A percentile compares a stretch with the other conserved stretches of the same genome.
These are phyloP conservation scores for Eulithis prunata DNA, from an alignment of 2,888 invertebrate genomes.

Conservation along the genomic window DNA sequence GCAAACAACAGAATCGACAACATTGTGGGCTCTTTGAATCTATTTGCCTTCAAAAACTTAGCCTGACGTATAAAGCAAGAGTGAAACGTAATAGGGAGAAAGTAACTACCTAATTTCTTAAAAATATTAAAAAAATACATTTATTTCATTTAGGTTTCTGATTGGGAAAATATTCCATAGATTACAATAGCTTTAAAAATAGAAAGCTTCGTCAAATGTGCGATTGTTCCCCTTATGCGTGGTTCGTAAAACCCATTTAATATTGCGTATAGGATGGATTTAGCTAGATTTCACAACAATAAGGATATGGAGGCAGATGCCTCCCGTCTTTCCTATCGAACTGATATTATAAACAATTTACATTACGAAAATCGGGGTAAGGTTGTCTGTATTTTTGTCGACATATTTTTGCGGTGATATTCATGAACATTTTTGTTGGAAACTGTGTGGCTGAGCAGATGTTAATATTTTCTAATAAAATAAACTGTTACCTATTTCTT, in stretches of 20 bases:
- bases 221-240: too few species aligned
- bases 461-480: neutral
- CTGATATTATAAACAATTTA: slow-evolving; percentile 60
- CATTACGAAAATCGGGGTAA: slow-evolving; percentile 57
- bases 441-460: neutral
- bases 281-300: slow-evolving; percentile 44
- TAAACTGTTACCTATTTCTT: neutral
- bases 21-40: too few species aligned
- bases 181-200: too few species aligned
- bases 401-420: slow-evolving; percentile 25
- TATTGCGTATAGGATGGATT: slow-evolving; percentile 11
- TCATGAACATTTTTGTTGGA: neutral
- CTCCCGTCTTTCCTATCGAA: slow-evolving; percentile 49
- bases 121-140: too few species aligned
- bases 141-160: too few species aligned
- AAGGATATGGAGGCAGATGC: slow-evolving; percentile 38
- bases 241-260: neutral
- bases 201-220: too few species aligned
- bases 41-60: too few species aligned
- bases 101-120: too few species aligned
- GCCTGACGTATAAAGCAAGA: too few species aligned
- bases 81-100: too few species aligned
- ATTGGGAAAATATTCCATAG: too few species aligned
- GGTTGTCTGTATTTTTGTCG: slow-evolving; percentile 47
- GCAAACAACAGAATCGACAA: too few species aligned